These are phyloP conservation scores for Seriola quinqueradiata DNA, from an alignment of 2,113 vertebrate genomes.

Conservation along the genomic window DNA sequence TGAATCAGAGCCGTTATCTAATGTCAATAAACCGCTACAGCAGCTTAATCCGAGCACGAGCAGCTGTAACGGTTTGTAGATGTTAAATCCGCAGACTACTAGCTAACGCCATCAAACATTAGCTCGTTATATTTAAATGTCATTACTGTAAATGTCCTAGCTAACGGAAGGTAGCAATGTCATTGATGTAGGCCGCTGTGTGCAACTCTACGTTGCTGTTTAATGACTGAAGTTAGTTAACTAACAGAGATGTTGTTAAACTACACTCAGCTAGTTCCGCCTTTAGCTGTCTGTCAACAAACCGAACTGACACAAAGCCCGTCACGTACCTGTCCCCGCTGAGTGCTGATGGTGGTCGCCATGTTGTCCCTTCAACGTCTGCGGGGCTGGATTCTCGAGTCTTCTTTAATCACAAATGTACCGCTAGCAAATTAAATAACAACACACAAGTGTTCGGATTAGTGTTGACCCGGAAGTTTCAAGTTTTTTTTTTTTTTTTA, in stretches of 20 bases:
- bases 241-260: neutral
- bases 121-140: neutral
- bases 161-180: no score
- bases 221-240: neutral
- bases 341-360: slow-evolving; percentile 82
- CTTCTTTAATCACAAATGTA: neutral
- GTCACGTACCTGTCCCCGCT: slow-evolving; percentile 80
- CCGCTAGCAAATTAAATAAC: neutral
- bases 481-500: neutral
- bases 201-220: neutral
- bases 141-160: neutral
- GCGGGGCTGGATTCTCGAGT: rapidly evolving
- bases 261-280: slow-evolving; percentile 3
- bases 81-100: neutral
- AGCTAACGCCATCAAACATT: neutral
- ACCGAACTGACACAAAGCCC: rapidly evolving
- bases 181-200: neutral
- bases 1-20: neutral
- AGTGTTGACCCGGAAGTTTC: slow-evolving; percentile 21
- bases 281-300: neutral
- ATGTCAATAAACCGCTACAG: neutral
- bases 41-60: neutral
- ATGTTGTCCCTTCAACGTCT: slow-evolving; percentile 47
- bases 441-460: neutral
- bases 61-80: neutral